Base-by-base conservation (phyloP, 2,888 invertebrate species). In the Leucoptera coffeella region DNA sequence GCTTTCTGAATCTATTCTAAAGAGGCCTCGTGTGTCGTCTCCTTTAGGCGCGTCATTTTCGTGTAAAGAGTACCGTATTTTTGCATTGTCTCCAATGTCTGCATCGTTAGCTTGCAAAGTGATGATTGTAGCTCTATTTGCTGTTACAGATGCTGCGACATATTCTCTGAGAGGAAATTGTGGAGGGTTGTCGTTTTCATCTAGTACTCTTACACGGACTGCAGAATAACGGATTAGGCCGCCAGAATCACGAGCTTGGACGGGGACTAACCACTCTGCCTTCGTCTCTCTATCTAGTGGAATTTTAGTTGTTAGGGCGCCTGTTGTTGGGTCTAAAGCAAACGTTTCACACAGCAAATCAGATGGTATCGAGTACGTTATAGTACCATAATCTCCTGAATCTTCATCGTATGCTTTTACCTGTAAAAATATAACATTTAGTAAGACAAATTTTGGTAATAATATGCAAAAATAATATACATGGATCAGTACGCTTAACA, bases 161-260 rank as follows among this genome's bases (percentile, higher is more conserved):
- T 91, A 91, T 53, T 88, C 82, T 35, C 77, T 77, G 30, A 85
- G 64, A 33, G 80, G 65, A 53, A 90, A 91, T 29, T 59, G 60
- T 0, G 94, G 93, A 26, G 80, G 65, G 54, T 89, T 84, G 51
- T 93, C 92, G 58, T 92, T 91, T 35, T 79, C 76, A 59, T 94
- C 93, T 12, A 73, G 67, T 25, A 95, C 83, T 50, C 80, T 80
- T 21, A 95, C 85, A 51, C 85, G 75, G 34, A 91, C 78, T 15
- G 75, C 73, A 22, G 87, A 74, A 53, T 85, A 84, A 12, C 83
- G 82, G 32, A 83, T 74, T 47, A 81, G 74, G 35, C 90, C 82
- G 35, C 89, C 90, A 21, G 80, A 81, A 60, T 95, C 94, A 15
- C 77, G 77, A 7, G 90, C 94, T 56, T 80, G 76, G 14, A 95